Conservation (phyloP, 2,888 invertebrate species). For the Agrilus cyanescens region DNA sequence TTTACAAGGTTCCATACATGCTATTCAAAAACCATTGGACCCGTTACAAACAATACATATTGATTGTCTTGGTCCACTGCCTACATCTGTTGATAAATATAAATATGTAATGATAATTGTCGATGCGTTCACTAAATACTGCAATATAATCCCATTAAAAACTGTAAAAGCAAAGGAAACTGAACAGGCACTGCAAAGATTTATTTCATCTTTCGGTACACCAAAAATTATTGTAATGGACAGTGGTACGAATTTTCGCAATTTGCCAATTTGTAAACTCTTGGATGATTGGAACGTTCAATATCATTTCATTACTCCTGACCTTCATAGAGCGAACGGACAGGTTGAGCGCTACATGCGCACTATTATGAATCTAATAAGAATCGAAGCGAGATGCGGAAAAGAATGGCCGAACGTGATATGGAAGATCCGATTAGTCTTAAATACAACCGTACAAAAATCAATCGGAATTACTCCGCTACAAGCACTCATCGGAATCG, state of each 20-base stretch:
- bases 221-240: conserved; percentile 9
- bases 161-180: too few species aligned
- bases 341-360: conserved; percentile 11
- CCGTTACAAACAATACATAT: too few species aligned
- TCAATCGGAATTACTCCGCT: conserved; percentile 12
- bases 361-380: conserved; percentile 13
- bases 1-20: too few species aligned
- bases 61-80: too few species aligned
- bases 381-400: conserved; percentile 5
- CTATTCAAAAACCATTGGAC: too few species aligned
- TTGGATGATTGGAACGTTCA: conserved; percentile 7
- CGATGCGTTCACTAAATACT: too few species aligned
- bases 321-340: neutral
- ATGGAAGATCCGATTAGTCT: conserved; percentile 8
- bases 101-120: too few species aligned
- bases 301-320: neutral
- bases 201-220: conserved; percentile 9
- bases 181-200: conserved; percentile 1
- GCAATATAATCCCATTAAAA: too few species aligned
- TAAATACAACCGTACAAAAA: conserved; percentile 12
- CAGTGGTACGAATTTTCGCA: conserved; percentile 11
- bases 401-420: conserved; percentile 7
- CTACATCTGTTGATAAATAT: too few species aligned
- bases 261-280: conserved; percentile 5
- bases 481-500: conserved; percentile 13